Percentiles rank a stretch among this genome's conserved stretches.
Evolutionary conservation across 1,140 invertebrate species (phyloP).

Genomic region (Lutraria rhynchaena): DNA sequence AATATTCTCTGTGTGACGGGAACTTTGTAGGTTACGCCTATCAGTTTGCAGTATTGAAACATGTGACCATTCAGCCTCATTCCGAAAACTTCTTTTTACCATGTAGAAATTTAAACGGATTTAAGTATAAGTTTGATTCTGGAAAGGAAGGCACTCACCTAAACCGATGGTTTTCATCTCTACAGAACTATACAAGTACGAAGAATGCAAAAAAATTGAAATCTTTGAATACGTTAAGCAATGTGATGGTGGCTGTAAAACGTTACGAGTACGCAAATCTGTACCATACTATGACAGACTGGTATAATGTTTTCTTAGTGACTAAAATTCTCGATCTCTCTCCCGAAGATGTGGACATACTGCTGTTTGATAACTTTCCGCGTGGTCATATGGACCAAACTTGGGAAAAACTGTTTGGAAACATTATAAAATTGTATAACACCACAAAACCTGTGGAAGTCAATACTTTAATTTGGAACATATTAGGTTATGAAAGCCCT

Average conservation of each 20-base stretch:
- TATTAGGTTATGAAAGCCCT: conserved; percentile 77
- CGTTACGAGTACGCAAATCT: conserved; percentile 80
- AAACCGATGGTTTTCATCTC: conserved; percentile 30
- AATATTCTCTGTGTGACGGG: conserved; percentile 30
- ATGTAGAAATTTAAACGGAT: neutral
- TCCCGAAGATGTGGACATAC: conserved; percentile 66
- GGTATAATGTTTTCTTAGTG: conserved; percentile 79
- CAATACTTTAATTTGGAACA: conserved; percentile 73
- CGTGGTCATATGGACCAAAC: conserved; percentile 71
- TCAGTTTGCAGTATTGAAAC: conserved; percentile 42
- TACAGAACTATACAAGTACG: neutral
- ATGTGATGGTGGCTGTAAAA: conserved; percentile 68
- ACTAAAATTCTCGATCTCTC: conserved; percentile 70
- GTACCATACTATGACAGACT: conserved; percentile 81
- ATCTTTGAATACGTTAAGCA: conserved; percentile 16
- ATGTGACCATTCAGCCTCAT: conserved; percentile 22
- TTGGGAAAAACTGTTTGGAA: conserved; percentile 75
- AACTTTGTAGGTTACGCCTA: conserved; percentile 29
- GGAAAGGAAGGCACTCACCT: conserved; percentile 51
- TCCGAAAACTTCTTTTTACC: conserved; percentile 35
- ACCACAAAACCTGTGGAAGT: conserved; percentile 56
- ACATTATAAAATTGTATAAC: conserved; percentile 53
- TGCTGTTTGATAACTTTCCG: conserved; percentile 77
- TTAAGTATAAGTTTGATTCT: conserved; percentile 39
- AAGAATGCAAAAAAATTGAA: neutral